Evolutionary conservation across 2,888 invertebrate species (phyloP).

Genomic region (Nymphalis polychloros): DNA sequence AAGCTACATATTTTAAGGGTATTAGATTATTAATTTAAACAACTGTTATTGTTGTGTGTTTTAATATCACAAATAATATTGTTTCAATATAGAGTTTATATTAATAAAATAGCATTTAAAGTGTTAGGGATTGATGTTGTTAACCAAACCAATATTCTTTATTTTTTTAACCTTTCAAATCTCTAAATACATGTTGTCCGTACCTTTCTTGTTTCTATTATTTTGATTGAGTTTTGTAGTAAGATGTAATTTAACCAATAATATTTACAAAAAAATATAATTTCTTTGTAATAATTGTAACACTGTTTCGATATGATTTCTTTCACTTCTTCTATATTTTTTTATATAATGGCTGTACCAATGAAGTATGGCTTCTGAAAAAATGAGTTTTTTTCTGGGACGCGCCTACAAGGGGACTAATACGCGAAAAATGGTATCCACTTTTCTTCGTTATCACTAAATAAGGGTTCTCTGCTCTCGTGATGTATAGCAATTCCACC

Average conservation of each 20-base stretch:
- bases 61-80: no score
- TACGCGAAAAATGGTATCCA: conserved; percentile 38
- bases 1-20: no score
- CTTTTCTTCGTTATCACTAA: conserved; percentile 39
- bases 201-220: no score
- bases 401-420: conserved; percentile 30
- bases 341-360: conserved; percentile 23
- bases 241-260: not conserved
- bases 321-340: not conserved
- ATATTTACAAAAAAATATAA: not conserved
- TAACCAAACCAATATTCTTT: no score
- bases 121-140: no score
- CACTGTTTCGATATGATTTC: no score
- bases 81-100: no score
- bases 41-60: no score
- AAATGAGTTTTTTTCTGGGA: conserved; percentile 31
- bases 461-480: conserved; percentile 29
- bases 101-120: no score
- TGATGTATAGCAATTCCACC: conserved; percentile 30
- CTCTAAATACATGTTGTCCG: no score
- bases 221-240: not conserved
- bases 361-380: conserved; percentile 31
- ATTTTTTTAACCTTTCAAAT: no score
- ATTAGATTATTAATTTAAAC: no score
- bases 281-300: not conserved